phyloP scores from a whole-genome alignment of 2,888 invertebrate species.

The Pristionchus entomophagus region DNA sequence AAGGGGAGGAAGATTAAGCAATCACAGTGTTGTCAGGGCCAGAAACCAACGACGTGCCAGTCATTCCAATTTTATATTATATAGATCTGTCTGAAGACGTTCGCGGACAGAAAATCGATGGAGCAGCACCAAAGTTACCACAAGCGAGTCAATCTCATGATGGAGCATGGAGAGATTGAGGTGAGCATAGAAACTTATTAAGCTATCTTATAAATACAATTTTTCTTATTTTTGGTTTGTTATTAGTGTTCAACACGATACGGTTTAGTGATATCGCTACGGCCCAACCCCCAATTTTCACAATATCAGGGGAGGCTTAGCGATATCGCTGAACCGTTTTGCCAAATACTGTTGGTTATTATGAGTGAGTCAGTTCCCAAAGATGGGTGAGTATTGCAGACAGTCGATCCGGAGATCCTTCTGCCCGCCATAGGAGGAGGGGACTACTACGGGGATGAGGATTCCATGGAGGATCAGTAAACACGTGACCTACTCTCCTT shows the following conservation, averaged over 20 bases:
- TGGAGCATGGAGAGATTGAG: constrained; percentile 62
- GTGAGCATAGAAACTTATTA: constrained; percentile 43
- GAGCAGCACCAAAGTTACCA: constrained; percentile 73
- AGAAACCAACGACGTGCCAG: too few species aligned
- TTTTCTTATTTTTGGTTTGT: neutral
- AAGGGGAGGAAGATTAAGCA: too few species aligned
- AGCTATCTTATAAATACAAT: neutral
- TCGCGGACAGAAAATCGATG: constrained; percentile 64
- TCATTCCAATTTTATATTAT: constrained; percentile 2
- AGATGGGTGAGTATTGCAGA: constrained; percentile 32
- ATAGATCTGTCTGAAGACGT: constrained; percentile 68
- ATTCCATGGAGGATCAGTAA: constrained; percentile 2
- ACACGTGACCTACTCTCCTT: neutral
- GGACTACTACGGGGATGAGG: constrained; percentile 47
- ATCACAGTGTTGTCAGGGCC: too few species aligned
- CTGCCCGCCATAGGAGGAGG: constrained; percentile 50
- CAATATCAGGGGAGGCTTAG: too few species aligned
- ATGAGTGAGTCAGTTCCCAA: neutral
- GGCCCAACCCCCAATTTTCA: too few species aligned
- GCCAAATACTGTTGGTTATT: too few species aligned
- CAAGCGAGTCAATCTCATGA: constrained; percentile 68
- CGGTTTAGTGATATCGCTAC: too few species aligned
- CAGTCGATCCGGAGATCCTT: constrained; percentile 52
- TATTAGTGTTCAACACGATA: too few species aligned
- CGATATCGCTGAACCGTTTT: too few species aligned